Evolutionary conservation across 1,140 invertebrate genomes (phyloP).

Genomic region (Ceratoteleas bidentatus): DNA sequence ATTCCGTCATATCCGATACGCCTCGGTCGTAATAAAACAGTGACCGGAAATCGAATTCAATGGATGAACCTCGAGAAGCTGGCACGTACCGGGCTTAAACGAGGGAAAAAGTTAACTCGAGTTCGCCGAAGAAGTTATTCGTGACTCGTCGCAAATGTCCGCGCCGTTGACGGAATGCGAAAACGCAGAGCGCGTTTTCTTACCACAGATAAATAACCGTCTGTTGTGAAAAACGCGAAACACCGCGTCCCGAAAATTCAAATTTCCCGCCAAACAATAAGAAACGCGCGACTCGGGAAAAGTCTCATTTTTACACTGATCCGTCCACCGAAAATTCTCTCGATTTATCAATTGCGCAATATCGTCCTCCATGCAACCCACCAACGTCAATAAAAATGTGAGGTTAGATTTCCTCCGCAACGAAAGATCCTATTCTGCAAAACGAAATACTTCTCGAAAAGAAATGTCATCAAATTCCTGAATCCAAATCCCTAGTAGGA

Average conservation of each 20-base stretch:
- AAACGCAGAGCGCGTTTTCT: constrained; percentile 47
- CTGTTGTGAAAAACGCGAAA: constrained; percentile 60
- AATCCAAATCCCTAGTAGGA: too few relatives aligned
- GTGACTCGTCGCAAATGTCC: constrained; percentile 66
- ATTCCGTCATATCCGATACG: constrained; percentile 59
- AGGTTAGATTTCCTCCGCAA: too few relatives aligned
- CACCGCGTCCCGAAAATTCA: background rate
- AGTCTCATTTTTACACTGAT: too few relatives aligned
- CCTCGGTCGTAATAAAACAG: constrained; percentile 64
- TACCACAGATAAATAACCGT: constrained; percentile 49
- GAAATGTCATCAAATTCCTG: too few relatives aligned
- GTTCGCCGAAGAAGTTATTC: constrained; percentile 67
- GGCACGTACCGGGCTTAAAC: constrained; percentile 65
- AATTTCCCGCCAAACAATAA: background rate
- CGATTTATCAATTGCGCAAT: too few relatives aligned
- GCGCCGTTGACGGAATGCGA: constrained; percentile 61
- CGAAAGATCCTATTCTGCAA: too few relatives aligned
- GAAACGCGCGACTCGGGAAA: too few relatives aligned
- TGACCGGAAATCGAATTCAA: constrained; percentile 68
- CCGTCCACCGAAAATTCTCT: too few relatives aligned
- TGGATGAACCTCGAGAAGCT: constrained; percentile 64
- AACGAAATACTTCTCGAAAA: too few relatives aligned
- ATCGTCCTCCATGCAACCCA: too few relatives aligned
- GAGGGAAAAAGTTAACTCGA: constrained; percentile 67
- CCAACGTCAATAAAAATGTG: too few relatives aligned